Evolutionary conservation across 2,113 vertebrate species (phyloP), one percentile per base, ranked within the genome.

Genomic region (Apaloderma vittatum): DNA sequence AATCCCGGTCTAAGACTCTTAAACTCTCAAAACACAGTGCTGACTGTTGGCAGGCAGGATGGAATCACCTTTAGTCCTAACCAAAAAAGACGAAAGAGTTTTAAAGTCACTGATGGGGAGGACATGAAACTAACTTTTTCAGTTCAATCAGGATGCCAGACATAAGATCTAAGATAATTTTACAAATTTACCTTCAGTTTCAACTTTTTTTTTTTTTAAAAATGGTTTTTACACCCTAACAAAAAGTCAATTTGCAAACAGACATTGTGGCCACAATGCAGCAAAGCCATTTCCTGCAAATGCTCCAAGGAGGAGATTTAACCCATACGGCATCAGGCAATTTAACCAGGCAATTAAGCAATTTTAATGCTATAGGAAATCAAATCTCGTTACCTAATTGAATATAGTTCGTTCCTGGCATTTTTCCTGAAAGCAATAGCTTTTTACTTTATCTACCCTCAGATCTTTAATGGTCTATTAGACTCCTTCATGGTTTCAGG

Each of bases 331-430:
- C 63, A 87, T 88, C 78, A 94, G 67, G 73, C 78, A 82, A 91
- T 94, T 90, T 96, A 79, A 90, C 95, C 88, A 95, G 81, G 27
- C 94, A 93, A 92, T 95, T 96, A 96, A 83, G 71, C 92, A 29
- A 34, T 83, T 93, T 90, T 93, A 90, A 92, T 86, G 54, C 32
- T 48, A 83, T 30, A 92, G 93, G 88, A 97, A 97, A 96, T 92
- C 55, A 95, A 94, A 88, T 77, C 61, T 37, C n/a, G 62, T 62
- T 83, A 73, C 66, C 63, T 92, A 97, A 96, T 86, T 95, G 81
- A 91, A 95, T 86, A 58, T 26, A 76, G 62, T 17, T 92, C 55
- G 62, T 73, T 86, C 59, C 43, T 85, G 93, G 85, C 93, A 83
- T 24, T 83, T 77, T 88, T 92, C 62, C 81, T 88, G 73, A 73